Conservation (phyloP, 2,888 invertebrate genomes). For the Drosophila birchii region DNA sequence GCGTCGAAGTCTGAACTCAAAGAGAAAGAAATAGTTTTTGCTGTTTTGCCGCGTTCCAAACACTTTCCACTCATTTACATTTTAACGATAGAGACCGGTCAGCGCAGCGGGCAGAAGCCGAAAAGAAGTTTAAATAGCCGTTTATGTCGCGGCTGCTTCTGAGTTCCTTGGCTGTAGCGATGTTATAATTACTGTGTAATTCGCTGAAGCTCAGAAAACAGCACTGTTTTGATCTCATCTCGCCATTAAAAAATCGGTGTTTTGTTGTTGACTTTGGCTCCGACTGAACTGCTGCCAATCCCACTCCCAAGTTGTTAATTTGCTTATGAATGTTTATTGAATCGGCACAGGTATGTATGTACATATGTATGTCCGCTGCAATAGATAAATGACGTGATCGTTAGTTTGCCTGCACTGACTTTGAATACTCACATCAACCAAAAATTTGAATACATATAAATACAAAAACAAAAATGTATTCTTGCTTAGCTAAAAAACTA, state of each 20-base stretch:
- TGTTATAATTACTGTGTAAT: conserved; percentile 78
- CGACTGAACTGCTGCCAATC: conserved; percentile 18
- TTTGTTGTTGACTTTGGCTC: conserved; percentile 55
- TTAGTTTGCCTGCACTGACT: not conserved
- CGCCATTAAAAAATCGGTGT: conserved; percentile 60
- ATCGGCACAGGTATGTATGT: not conserved
- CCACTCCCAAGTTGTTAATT: conserved; percentile 28
- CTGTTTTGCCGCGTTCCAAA: conserved; percentile 49
- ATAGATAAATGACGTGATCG: not conserved
- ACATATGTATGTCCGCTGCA: not conserved
- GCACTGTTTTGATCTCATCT: conserved; percentile 46
- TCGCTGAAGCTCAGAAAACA: conserved; percentile 65
- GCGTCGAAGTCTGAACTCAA: conserved; percentile 1
- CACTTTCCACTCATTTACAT: conserved; percentile 81
- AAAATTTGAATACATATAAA: not conserved
- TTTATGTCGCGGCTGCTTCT: conserved; percentile 45
- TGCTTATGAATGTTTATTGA: conserved; percentile 22
- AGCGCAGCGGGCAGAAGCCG: conserved; percentile 13
- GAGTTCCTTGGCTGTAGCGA: conserved; percentile 47
- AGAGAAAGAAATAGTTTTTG: conserved; percentile 41
- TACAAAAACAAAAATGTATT: not conserved
- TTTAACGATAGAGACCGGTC: conserved; percentile 58
- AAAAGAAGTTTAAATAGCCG: conserved; percentile 50
- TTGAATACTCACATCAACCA: not conserved
- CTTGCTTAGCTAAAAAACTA: not conserved